A percentile compares a stretch with the other conserved stretches of the same genome.
Conservation (phyloP, 2,797 vertebrate genomes). For the Brotula barbata region DNA sequence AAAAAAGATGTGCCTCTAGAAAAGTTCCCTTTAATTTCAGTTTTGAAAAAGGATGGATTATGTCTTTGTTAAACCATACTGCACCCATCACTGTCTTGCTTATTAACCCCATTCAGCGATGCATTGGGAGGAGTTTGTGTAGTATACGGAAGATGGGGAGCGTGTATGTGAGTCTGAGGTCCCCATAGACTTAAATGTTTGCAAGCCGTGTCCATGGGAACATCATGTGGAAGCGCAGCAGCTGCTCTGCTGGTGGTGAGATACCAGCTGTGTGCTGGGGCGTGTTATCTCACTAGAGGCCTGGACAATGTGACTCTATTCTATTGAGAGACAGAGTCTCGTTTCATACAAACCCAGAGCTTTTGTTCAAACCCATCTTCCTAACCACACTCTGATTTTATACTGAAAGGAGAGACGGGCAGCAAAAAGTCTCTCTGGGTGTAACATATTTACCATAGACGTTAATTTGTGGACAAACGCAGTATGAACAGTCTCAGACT, state of each 20-base stretch:
- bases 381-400: background rate
- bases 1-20: constrained; percentile 11
- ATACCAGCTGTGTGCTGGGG: constrained; percentile 63
- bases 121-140: constrained; percentile 36
- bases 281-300: constrained; percentile 51
- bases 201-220: constrained; percentile 69
- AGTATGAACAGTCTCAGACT: background rate
- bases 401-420: background rate
- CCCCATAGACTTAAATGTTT: constrained; percentile 68
- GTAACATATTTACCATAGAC: background rate
- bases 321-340: constrained; percentile 13
- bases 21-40: constrained; percentile 6
- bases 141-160: background rate
- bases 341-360: constrained; percentile 20
- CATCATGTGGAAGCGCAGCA: constrained; percentile 55
- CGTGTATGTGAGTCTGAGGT: constrained; percentile 14
- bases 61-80: constrained; percentile 8
- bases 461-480: constrained; percentile 10
- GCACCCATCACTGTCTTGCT: constrained; percentile 18
- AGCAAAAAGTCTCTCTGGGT: constrained; percentile 2
- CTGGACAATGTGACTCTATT: constrained; percentile 29
- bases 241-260: constrained; percentile 51
- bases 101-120: constrained; percentile 28
- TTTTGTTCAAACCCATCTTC: constrained; percentile 28
- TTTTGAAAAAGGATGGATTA: constrained; percentile 16